Percentiles rank a stretch among this genome's conserved stretches.
Evolutionary conservation across 1,140 invertebrate genomes (phyloP).

Genomic region (Drosophila santomea): DNA sequence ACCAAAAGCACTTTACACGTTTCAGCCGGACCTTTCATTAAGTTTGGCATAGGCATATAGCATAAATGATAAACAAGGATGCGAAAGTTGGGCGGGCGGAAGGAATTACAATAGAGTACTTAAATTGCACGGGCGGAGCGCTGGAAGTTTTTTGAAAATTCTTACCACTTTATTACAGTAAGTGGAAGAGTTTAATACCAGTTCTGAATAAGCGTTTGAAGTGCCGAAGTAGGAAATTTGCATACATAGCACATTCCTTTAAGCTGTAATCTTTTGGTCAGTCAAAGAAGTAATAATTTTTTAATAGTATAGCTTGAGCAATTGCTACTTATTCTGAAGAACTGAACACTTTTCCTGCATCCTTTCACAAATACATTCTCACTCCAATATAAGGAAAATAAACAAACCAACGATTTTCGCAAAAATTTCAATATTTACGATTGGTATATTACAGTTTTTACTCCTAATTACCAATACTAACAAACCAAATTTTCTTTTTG

Average conservation of each 20-base stretch:
- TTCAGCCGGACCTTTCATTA: slow-evolving; percentile 67
- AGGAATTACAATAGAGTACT: slow-evolving; percentile 35
- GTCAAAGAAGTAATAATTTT: no score
- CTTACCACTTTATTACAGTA: slow-evolving; percentile 21
- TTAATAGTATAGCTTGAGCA: no score
- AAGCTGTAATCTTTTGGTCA: background rate
- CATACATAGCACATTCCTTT: no score
- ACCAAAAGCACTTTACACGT: slow-evolving; percentile 77
- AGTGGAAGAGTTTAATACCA: slow-evolving; percentile 18
- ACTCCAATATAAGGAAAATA: background rate
- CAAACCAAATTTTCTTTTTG: no score
- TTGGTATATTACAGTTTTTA: no score
- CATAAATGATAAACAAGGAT: slow-evolving; percentile 51
- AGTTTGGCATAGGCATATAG: slow-evolving; percentile 65
- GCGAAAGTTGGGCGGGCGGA: background rate
- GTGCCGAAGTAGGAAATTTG: background rate
- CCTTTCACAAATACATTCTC: background rate
- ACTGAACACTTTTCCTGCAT: slow-evolving; percentile 2
- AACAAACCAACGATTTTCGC: no score
- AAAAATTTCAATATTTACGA: no score
- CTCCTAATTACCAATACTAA: no score
- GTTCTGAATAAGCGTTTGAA: background rate
- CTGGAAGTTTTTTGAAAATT: slow-evolving; percentile 6
- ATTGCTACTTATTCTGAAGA: background rate
- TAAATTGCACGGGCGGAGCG: slow-evolving; percentile 19